phyloP scores from a whole-genome alignment of 2,797 vertebrate species.

The Lepidocolaptes lacrymiger region DNA sequence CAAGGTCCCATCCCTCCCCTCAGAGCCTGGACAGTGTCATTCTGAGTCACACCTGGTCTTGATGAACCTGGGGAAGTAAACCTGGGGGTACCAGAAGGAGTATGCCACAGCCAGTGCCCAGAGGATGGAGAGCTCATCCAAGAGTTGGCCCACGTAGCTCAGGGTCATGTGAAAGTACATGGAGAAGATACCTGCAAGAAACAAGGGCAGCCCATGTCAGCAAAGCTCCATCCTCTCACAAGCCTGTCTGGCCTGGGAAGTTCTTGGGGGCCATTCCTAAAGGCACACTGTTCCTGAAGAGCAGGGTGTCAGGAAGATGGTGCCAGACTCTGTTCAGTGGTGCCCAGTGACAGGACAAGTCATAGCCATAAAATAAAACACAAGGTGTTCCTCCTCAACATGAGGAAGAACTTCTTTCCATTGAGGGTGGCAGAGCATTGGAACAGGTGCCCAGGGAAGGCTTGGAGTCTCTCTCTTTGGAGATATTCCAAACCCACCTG shows the following conservation, averaged over 20 bases:
- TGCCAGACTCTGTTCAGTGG: neutral
- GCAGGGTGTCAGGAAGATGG: neutral
- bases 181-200: conserved; percentile 86
- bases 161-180: conserved; percentile 95
- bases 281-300: neutral
- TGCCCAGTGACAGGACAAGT: neutral
- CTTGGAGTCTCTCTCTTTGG: neutral
- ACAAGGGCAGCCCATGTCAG: neutral
- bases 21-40: neutral
- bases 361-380: neutral
- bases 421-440: neutral
- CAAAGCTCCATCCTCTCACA: neutral
- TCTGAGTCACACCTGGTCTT: conserved; percentile 83
- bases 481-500: neutral
- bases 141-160: conserved; percentile 92
- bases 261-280: neutral
- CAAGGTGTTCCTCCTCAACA: neutral
- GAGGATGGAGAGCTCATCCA: conserved; percentile 94
- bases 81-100: conserved; percentile 88
- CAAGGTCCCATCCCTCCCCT: neutral
- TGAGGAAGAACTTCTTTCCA: neutral
- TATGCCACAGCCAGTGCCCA: conserved; percentile 89
- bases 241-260: neutral
- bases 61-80: conserved; percentile 85
- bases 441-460: neutral